Conservation (phyloP, 2,888 invertebrate genomes). For the Caradrina kadenii region DNA sequence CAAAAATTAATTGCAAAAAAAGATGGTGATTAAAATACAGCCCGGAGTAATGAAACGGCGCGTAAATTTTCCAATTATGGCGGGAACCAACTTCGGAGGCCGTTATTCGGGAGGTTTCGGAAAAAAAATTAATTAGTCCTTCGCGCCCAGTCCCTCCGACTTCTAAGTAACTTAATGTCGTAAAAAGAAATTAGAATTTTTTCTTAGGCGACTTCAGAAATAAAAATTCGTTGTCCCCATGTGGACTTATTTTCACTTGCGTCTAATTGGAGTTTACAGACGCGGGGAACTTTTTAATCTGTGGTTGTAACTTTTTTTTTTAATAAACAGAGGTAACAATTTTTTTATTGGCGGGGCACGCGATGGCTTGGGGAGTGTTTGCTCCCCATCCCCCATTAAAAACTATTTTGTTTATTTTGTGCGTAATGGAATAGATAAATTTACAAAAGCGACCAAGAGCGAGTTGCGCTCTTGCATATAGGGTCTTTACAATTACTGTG, state of each 20-base stretch:
- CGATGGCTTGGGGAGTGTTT: slow-evolving; percentile 40
- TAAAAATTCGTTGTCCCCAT: slow-evolving; percentile 65
- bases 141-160: slow-evolving; percentile 73
- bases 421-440: slow-evolving; percentile 23
- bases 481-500: neutral
- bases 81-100: slow-evolving; percentile 75
- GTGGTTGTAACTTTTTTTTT: slow-evolving; percentile 61
- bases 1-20: slow-evolving; percentile 68
- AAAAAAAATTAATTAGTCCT: slow-evolving; percentile 87
- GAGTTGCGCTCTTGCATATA: neutral
- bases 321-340: slow-evolving; percentile 54
- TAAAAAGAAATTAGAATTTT: slow-evolving; percentile 67
- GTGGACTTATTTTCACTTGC: slow-evolving; percentile 65
- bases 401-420: slow-evolving; percentile 52
- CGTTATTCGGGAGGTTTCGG: slow-evolving; percentile 72
- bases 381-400: slow-evolving; percentile 29
- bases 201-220: slow-evolving; percentile 59
- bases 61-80: slow-evolving; percentile 85
- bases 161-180: slow-evolving; percentile 65
- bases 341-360: slow-evolving; percentile 58
- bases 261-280: slow-evolving; percentile 63
- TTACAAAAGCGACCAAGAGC: neutral
- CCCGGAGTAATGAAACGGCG: slow-evolving; percentile 80
- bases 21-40: slow-evolving; percentile 79
- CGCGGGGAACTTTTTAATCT: slow-evolving; percentile 65